Base-by-base conservation (phyloP, 2,113 vertebrate genomes). In the Solea solea region DNA sequence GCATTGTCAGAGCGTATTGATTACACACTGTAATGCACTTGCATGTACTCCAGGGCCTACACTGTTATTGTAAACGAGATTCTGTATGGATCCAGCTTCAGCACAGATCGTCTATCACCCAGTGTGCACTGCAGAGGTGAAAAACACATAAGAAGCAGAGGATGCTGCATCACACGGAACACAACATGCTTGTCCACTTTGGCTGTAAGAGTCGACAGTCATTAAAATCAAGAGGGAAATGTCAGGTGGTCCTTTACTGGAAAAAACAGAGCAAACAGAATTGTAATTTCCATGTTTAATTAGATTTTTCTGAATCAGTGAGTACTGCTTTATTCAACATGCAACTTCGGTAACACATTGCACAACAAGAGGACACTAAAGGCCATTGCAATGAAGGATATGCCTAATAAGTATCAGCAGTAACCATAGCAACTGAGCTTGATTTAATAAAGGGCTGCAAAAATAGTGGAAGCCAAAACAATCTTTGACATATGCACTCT, bases 11-110 rank as follows among this genome's bases (percentile, higher is more conserved):
- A 74, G 77, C 3, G 34, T 88, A 90, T 91, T 85, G 91, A 92
- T 90, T 79, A 86, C 80, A 76, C 84, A 69, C 69, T 48, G 80
- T 86, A 86, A 92, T 85, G 89, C 88, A 90, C 88, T 86, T 28
- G 59, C 79, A 76, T 88, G 85, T 76, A 81, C 76, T 88, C 73
- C 66, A 71, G 52, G 48, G 75, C 81, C 85, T 55, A 63, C 75
- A 21, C 70, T 69, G 85, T 81, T 91, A 78, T 86, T 89, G 82
- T 88, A 88, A 89, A 91, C 81, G 81, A 90, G 80, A 65, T 45
- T 64, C 57, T 10, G 53, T 86, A 89, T 89, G 48, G 86, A 92
- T 87, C 71, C 50, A 5, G 73, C 79, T 76, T 67, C 79, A 84
- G 80, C 64, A 54, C 78, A 69, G 72, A 80, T 85, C 78, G 84